Conservation (phyloP, 23 tunicate genomes). For the Oikopleura dioica region DNA sequence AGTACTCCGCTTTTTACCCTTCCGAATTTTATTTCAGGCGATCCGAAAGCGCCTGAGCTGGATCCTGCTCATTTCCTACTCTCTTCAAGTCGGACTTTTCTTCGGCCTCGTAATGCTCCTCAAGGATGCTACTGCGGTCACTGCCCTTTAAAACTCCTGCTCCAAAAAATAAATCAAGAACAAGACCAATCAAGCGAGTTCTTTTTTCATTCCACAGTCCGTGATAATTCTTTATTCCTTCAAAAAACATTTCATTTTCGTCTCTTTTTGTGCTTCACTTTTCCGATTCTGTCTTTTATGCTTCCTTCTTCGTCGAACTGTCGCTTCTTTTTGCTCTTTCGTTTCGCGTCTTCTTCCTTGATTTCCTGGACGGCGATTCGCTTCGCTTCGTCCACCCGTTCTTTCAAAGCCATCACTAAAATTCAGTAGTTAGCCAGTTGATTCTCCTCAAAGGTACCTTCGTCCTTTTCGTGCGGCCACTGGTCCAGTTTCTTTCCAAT, state of each 20-base stretch:
- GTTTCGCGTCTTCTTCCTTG: conserved; percentile 14
- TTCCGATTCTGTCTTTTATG: neutral
- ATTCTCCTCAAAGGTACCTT: conserved; percentile 16
- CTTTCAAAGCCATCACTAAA: conserved; percentile 47
- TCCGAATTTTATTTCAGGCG: too few relatives aligned
- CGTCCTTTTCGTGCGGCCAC: conserved; percentile 45
- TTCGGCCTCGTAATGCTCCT: too few relatives aligned
- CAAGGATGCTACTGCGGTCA: too few relatives aligned
- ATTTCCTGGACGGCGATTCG: conserved; percentile 42
- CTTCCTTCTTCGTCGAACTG: neutral
- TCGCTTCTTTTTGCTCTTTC: neutral
- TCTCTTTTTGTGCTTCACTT: neutral
- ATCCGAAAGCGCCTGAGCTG: too few relatives aligned
- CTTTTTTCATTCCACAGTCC: too few relatives aligned
- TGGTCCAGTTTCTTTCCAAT: conserved; percentile 50
- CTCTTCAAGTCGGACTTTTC: too few relatives aligned
- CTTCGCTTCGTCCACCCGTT: conserved; percentile 61
- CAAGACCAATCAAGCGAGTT: too few relatives aligned
- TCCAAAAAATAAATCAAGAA: too few relatives aligned
- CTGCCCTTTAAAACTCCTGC: too few relatives aligned
- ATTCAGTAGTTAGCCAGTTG: neutral
- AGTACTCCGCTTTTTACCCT: too few relatives aligned
- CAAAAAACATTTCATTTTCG: neutral
- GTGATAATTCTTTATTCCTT: neutral
- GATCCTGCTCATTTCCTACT: too few relatives aligned